Conservation (phyloP, 2,888 invertebrate genomes). For the Germaria angustata region DNA sequence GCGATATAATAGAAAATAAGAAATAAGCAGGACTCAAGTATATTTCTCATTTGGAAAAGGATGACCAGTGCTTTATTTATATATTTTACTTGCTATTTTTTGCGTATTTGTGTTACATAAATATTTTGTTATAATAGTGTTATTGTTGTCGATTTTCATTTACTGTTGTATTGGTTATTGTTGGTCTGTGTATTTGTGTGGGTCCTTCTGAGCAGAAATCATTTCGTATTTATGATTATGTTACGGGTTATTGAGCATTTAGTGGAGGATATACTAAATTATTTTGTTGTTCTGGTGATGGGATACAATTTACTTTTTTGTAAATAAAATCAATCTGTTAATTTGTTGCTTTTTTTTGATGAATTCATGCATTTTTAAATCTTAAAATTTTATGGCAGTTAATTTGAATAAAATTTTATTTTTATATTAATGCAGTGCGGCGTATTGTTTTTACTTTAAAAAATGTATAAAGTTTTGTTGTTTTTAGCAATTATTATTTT, state of each 20-base stretch:
- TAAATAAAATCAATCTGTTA: conserved; percentile 26
- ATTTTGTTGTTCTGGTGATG: conserved; percentile 47
- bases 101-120: conserved; percentile 18
- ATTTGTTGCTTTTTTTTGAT: conserved; percentile 27
- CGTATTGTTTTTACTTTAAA: no score
- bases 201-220: conserved; percentile 29
- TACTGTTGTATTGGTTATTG: conserved; percentile 33
- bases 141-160: conserved; percentile 36
- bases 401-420: conserved; percentile 9
- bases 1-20: conserved; percentile 18
- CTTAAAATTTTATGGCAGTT: background rate
- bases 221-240: conserved; percentile 69
- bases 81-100: background rate
- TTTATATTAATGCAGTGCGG: no score
- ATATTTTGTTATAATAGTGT: conserved; percentile 32
- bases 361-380: conserved; percentile 43
- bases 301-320: conserved; percentile 3
- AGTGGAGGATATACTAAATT: conserved; percentile 13
- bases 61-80: conserved; percentile 27
- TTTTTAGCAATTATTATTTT: no score
- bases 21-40: conserved; percentile 5
- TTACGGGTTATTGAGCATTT: conserved; percentile 68
- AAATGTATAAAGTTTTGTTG: no score
- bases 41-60: conserved; percentile 16
- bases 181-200: background rate